These are phyloP conservation scores for Hyaena hyaena DNA, from an alignment of 2,113 vertebrate species.

Conservation along the genomic window DNA sequence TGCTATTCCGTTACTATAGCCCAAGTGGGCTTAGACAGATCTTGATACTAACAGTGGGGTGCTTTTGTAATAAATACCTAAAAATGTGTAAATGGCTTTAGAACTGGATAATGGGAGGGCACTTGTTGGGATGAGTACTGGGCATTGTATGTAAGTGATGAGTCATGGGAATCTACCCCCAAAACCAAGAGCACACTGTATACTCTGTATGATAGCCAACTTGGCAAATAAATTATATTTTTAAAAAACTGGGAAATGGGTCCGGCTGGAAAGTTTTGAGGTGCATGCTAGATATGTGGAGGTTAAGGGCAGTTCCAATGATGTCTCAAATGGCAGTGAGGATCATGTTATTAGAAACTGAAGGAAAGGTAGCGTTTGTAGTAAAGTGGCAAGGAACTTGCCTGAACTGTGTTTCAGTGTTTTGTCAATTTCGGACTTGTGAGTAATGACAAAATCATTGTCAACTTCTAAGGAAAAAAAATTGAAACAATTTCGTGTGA, in stretches of 20 bases:
- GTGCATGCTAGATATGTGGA: not conserved
- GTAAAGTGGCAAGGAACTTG: not conserved
- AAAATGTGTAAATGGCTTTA: not conserved
- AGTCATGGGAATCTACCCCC: no score
- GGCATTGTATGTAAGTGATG: no score
- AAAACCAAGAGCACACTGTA: no score
- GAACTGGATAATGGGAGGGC: not conserved
- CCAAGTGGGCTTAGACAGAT: not conserved
- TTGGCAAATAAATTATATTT: no score
- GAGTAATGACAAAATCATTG: not conserved
- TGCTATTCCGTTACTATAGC: not conserved
- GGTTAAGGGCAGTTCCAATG: not conserved
- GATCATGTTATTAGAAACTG: not conserved
- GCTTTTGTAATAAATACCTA: not conserved
- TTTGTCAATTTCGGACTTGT: not conserved
- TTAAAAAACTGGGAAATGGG: not conserved
- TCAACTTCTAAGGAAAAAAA: not conserved
- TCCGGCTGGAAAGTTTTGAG: not conserved
- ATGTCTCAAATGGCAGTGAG: not conserved
- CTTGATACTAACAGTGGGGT: not conserved
- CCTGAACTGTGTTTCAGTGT: not conserved
- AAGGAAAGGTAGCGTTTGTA: not conserved
- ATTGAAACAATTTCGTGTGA: not conserved
- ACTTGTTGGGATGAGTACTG: no score
- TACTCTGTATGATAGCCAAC: no score